Conservation (phyloP, 2,113 vertebrate genomes). For the Centropus unirufus region DNA sequence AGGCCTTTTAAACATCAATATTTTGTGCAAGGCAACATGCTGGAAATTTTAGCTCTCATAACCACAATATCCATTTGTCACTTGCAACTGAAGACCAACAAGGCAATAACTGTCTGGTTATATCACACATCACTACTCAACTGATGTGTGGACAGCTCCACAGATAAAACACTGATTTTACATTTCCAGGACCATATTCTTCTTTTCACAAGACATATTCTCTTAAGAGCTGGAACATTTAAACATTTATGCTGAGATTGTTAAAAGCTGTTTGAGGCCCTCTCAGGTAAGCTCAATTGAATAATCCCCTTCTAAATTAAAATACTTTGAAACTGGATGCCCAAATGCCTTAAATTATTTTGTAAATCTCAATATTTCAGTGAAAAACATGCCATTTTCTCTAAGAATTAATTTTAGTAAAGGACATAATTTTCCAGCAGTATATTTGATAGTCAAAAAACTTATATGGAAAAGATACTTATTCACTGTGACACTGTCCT, state of each 20-base stretch:
- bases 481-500: not conserved
- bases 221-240: not conserved
- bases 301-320: not conserved
- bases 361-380: not conserved
- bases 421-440: not conserved
- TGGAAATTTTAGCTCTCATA: not conserved
- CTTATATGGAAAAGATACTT: not conserved
- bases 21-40: not conserved
- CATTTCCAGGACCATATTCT: not conserved
- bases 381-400: not conserved
- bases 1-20: not conserved
- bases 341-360: not conserved
- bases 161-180: not conserved
- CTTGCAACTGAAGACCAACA: not conserved
- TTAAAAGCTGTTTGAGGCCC: not conserved
- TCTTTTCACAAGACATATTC: not conserved
- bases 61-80: not conserved
- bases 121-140: not conserved
- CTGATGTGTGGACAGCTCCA: not conserved
- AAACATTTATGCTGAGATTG: not conserved
- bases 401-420: not conserved
- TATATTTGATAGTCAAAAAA: not conserved
- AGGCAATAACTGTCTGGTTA: not conserved
- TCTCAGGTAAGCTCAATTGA: not conserved
- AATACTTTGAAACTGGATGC: not conserved